Base-by-base conservation (phyloP, 2,113 vertebrate genomes). In the Ochotona princeps region DNA sequence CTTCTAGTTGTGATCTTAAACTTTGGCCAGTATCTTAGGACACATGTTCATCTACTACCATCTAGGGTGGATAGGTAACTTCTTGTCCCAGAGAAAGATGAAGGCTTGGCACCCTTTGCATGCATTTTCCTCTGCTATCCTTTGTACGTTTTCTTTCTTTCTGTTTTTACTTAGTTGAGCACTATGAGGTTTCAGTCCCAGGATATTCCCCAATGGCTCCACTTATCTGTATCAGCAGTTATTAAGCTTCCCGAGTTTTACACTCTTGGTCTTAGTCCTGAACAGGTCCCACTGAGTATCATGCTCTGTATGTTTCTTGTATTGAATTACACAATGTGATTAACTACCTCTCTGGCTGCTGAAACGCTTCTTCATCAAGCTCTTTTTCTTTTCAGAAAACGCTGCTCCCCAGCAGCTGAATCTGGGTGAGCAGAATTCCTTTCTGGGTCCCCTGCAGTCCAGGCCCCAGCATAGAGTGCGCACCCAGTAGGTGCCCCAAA, bases 81-180 rank as follows among this genome's bases (percentile, higher is more conserved):
- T 83, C 18, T 80, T 72, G 10, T 93, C 51, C 11, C 2, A 20
- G 82, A 8, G 35, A 83, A 8, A 84, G 4, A 47, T 35, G 49
- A 20, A 1, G 20, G 35, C 2, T 73, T 67, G 38, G 38, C 38
- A 44, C 38, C 38, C 38, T 44, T 6, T 44, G 38, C 38, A 44
- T 44, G 38, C 38, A 44, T 6, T 44, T 44, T 44, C 38, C 38
- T 44, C 38, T 44, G 38, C 38, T 44, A 44, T 44, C 38, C 38
- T 6, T 17, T 54, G 32, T 25, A 32, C 1, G 1, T 2, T 2
- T 0, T 4, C 13, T 2, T 0, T 4, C 13, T 23, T 54, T n/a
- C 8, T 0, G 26, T 7, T 57, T 51, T 49, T 47, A 66, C 63
- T 47, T 73, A 28, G 23, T 23, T 86, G 82, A 44, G 38, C 38